Percentiles rank a stretch among this genome's conserved stretches.
Conservation (phyloP, 2,888 invertebrate species). For the Brassicogethes aeneus region DNA sequence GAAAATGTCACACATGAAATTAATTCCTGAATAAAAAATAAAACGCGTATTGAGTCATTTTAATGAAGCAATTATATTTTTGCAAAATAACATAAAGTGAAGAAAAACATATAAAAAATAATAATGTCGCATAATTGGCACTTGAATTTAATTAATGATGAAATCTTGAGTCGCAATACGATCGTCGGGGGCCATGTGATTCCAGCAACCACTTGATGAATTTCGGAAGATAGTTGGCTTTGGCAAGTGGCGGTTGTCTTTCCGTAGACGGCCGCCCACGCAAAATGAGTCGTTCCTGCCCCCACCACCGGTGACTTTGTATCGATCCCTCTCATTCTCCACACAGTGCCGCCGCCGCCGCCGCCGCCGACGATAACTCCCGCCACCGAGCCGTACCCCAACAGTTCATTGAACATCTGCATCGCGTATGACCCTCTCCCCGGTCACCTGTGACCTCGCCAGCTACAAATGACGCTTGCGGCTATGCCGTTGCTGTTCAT, state of each 20-base stretch:
- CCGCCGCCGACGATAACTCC: conserved; percentile 13
- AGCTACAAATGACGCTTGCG: neutral
- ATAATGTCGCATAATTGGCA: no score
- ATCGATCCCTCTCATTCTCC: conserved; percentile 24
- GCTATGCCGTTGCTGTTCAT: no score
- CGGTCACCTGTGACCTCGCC: conserved; percentile 24
- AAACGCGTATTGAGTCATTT: no score
- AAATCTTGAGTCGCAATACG: neutral
- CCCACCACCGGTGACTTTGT: conserved; percentile 19
- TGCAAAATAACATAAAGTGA: no score
- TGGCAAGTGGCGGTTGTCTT: conserved; percentile 10
- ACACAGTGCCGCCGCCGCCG: no score
- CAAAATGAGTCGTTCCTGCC: conserved; percentile 34
- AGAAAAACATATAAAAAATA: no score
- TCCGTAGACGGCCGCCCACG: conserved; percentile 34
- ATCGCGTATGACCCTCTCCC: conserved; percentile 21
- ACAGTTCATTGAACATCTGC: conserved; percentile 35
- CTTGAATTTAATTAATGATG: no score
- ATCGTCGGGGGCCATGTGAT: neutral
- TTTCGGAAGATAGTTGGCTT: no score
- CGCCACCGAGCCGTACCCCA: conserved; percentile 12
- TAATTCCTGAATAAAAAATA: no score
- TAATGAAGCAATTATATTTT: no score
- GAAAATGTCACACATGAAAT: no score
- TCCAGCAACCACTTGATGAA: conserved; percentile 18